A percentile compares a stretch with the other conserved stretches of the same genome.
Conservation (phyloP, 2,113 vertebrate species). For the Percina caprodes region DNA sequence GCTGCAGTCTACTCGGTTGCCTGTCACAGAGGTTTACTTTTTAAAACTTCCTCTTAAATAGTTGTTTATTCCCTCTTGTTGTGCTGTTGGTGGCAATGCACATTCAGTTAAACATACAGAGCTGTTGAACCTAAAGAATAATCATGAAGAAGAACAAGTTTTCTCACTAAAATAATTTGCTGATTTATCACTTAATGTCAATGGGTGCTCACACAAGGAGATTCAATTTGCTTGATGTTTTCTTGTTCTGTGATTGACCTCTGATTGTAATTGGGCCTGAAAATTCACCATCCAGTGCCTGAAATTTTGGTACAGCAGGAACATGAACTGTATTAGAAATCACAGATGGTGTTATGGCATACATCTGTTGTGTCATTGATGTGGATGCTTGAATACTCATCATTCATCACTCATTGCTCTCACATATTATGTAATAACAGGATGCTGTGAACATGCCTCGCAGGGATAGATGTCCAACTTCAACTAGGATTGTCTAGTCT, state of each 20-base stretch:
- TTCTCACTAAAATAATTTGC: constrained; percentile 7
- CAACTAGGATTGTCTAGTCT: constrained; percentile 47
- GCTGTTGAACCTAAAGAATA: background rate
- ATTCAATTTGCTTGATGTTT: constrained; percentile 36
- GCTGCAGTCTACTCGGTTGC: background rate
- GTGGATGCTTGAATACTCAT: constrained; percentile 24
- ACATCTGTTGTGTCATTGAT: constrained; percentile 58
- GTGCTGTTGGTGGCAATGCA: background rate
- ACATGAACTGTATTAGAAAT: constrained; percentile 23
- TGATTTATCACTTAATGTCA: constrained; percentile 37
- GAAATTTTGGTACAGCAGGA: constrained; percentile 13
- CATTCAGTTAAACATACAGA: background rate
- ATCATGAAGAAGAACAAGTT: background rate
- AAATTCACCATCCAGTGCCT: constrained; percentile 3
- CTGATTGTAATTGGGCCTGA: background rate
- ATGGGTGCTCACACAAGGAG: background rate
- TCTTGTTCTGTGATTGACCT: background rate
- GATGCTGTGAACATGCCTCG: constrained; percentile 44
- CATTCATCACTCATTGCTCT: constrained; percentile 51
- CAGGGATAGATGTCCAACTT: constrained; percentile 48
- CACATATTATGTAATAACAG: constrained; percentile 59
- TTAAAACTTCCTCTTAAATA: constrained; percentile 17
- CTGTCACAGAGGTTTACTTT: background rate
- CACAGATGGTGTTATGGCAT: constrained; percentile 38
- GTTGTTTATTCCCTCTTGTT: background rate